Evolutionary conservation across 2,113 vertebrate species (phyloP).

Genomic region (Himantopus leucocephalus): DNA sequence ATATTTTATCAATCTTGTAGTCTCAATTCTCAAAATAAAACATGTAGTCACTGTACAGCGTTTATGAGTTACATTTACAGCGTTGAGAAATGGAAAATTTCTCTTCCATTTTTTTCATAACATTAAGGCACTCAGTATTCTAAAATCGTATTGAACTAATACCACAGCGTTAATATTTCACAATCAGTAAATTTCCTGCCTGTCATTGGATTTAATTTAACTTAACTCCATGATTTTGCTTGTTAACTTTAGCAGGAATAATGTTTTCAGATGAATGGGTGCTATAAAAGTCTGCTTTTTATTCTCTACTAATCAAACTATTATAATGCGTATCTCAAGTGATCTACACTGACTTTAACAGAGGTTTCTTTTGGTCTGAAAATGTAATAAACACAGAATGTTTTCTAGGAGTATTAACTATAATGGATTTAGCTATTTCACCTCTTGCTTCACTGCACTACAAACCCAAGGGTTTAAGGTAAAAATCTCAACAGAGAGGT

Average conservation of each 20-base stretch:
- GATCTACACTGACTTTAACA: not conserved
- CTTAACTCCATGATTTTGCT: not conserved
- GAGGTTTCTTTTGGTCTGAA: slow-evolving; percentile 1
- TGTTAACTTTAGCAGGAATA: slow-evolving; percentile 33
- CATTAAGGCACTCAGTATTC: not conserved
- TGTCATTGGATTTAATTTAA: not conserved
- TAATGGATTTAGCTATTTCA: slow-evolving; percentile 19
- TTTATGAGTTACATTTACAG: not conserved
- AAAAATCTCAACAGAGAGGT: slow-evolving; percentile 24
- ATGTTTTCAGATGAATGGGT: not conserved
- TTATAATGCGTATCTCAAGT: not conserved
- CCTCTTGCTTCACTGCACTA: slow-evolving; percentile 2
- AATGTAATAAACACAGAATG: not conserved
- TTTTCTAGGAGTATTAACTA: not conserved
- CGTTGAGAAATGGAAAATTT: not conserved
- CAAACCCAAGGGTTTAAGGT: slow-evolving; percentile 22
- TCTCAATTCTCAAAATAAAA: not conserved
- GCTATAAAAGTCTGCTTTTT: not conserved
- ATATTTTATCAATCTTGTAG: not conserved
- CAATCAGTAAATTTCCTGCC: not conserved
- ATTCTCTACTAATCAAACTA: slow-evolving; percentile 29
- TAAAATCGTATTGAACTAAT: not conserved
- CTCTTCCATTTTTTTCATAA: not conserved
- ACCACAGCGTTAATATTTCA: not conserved
- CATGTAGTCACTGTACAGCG: not conserved